A percentile compares a stretch with the other conserved stretches of the same genome.
These are phyloP conservation scores for Physella acuta DNA, from an alignment of 1,140 invertebrate genomes.

Conservation along the genomic window DNA sequence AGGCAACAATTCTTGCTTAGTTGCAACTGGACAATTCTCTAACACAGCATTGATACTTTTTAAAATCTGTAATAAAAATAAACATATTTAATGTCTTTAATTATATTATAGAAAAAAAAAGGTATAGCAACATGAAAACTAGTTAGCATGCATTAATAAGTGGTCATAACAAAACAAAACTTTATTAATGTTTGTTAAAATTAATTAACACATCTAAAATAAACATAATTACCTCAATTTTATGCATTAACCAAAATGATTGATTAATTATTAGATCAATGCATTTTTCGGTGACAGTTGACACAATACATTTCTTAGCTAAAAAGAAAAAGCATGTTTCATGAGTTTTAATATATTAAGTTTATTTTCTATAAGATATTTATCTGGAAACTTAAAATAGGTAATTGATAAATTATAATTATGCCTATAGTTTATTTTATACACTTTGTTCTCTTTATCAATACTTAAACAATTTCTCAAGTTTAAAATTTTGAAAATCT, in stretches of 20 bases:
- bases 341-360: not conserved
- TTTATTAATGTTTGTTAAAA: not conserved
- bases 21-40: constrained; percentile 10
- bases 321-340: not conserved
- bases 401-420: not conserved
- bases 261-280: not conserved
- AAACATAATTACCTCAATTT: constrained; percentile 12
- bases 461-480: not conserved
- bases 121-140: not conserved
- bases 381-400: not conserved
- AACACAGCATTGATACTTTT: constrained; percentile 23
- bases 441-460: not conserved
- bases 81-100: not conserved
- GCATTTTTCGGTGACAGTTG: constrained; percentile 3
- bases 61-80: constrained; percentile 16
- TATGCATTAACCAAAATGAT: not conserved
- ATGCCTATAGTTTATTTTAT: not conserved
- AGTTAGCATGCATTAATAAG: not conserved
- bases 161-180: not conserved
- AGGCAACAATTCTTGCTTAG: constrained; percentile 12
- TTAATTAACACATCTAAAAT: not conserved
- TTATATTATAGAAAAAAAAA: not conserved
- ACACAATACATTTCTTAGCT: not conserved
- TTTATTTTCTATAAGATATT: not conserved
- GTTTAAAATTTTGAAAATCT: not conserved